These are phyloP conservation scores for Tupaia chinensis DNA, from an alignment of 2,113 vertebrate species.

Conservation along the genomic window DNA sequence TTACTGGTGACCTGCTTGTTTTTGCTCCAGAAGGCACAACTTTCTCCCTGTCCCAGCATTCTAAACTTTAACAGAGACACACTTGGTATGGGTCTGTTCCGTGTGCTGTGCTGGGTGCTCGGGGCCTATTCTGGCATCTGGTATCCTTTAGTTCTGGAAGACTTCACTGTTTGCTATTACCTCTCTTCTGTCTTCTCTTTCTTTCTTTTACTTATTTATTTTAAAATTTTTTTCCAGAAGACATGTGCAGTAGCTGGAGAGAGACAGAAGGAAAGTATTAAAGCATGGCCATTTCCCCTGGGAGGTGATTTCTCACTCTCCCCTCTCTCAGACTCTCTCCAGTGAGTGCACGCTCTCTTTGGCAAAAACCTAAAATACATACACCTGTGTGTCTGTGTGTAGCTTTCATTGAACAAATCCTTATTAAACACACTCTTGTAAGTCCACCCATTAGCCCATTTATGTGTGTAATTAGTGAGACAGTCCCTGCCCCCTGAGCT, in stretches of 20 bases:
- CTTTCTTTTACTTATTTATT: too few relatives aligned
- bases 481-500: background rate
- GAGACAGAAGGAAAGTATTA: too few relatives aligned
- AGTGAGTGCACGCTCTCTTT: too few relatives aligned
- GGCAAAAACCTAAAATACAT: too few relatives aligned
- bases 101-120: accelerated
- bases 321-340: too few relatives aligned
- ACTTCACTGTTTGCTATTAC: background rate
- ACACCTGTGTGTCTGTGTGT: too few relatives aligned
- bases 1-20: background rate
- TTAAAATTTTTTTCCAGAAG: too few relatives aligned
- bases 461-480: too few relatives aligned
- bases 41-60: background rate
- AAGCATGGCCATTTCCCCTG: too few relatives aligned
- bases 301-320: too few relatives aligned
- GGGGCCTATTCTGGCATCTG: accelerated
- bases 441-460: accelerated
- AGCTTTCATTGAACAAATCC: background rate
- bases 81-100: accelerated
- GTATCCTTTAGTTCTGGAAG: accelerated
- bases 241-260: too few relatives aligned
- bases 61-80: background rate
- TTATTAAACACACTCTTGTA: too few relatives aligned
- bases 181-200: background rate
- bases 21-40: background rate